Percentiles rank a stretch among this genome's conserved stretches.
Evolutionary conservation across 2,113 vertebrate genomes (phyloP).

Genomic region (Dicrurus megarhynchus): DNA sequence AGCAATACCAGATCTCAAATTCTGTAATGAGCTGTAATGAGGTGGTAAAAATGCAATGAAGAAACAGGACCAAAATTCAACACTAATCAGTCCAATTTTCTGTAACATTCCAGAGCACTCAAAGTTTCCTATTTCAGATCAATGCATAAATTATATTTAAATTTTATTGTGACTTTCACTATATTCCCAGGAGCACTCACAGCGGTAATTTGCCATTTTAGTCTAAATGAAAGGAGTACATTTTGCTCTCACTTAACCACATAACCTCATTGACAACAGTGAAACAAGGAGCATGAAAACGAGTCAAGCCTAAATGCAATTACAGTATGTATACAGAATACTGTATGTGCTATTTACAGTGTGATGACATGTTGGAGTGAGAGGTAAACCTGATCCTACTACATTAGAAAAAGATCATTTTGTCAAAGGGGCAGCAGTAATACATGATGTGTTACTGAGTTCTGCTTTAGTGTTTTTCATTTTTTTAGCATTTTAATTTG

Average conservation of each 20-base stretch:
- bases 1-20: not conserved
- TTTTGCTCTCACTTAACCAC: not conserved
- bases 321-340: not conserved
- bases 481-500: not conserved
- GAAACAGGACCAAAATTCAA: not conserved
- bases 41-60: not conserved
- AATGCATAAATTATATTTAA: conserved; percentile 14
- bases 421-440: not conserved
- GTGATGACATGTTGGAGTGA: not conserved
- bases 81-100: not conserved
- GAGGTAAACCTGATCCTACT: not conserved
- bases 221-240: not conserved
- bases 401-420: not conserved
- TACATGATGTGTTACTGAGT: not conserved
- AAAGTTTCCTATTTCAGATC: conserved; percentile 9
- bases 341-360: not conserved
- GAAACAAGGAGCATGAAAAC: not conserved
- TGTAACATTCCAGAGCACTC: not conserved
- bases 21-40: not conserved
- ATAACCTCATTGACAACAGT: not conserved
- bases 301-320: not conserved
- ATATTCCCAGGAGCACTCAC: not conserved
- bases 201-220: conserved; percentile 19
- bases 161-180: not conserved
- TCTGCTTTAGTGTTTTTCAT: not conserved